A percentile compares a stretch with the other conserved stretches of the same genome.
These are phyloP conservation scores for Aythya fuligula DNA, from an alignment of 2,797 vertebrate genomes.

Conservation along the genomic window DNA sequence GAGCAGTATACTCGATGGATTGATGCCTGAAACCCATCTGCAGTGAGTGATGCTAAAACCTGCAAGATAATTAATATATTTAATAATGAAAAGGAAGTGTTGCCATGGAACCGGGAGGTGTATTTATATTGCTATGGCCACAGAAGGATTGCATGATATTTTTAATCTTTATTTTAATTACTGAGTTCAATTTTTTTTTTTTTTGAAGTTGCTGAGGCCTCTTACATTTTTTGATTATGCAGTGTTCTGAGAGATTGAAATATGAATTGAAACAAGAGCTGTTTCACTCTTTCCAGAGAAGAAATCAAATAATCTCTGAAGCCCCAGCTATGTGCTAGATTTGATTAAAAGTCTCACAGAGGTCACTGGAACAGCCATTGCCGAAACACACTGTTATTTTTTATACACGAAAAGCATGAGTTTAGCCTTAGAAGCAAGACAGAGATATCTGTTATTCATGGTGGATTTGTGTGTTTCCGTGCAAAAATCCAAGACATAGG, in stretches of 20 bases:
- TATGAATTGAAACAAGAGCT: conserved; percentile 72
- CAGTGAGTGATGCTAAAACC: conserved; percentile 26
- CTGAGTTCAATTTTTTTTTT: background rate
- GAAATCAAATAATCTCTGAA: conserved; percentile 60
- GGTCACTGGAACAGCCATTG: conserved; percentile 6
- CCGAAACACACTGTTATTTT: conserved; percentile 1
- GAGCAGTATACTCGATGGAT: background rate
- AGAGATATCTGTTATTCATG: background rate
- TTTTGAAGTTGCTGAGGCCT: conserved; percentile 23
- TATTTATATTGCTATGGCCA: conserved; percentile 28
- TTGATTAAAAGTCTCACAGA: conserved; percentile 64
- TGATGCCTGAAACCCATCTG: background rate
- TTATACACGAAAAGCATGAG: conserved; percentile 18
- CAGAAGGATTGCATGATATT: conserved; percentile 47
- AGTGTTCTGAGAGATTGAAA: conserved; percentile 45
- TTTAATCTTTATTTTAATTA: conserved; percentile 72
- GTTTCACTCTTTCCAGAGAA: conserved; percentile 26
- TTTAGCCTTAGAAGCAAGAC: background rate
- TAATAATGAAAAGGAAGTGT: conserved; percentile 33
- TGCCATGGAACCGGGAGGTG: conserved; percentile 35
- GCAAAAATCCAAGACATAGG: background rate
- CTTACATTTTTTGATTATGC: conserved; percentile 41
- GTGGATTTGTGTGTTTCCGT: background rate
- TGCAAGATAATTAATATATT: conserved; percentile 52
- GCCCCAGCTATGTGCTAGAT: background rate